A percentile compares a stretch with the other conserved stretches of the same genome.
Conservation (phyloP, 2,113 vertebrate species). For the Periophthalmus modestus region DNA sequence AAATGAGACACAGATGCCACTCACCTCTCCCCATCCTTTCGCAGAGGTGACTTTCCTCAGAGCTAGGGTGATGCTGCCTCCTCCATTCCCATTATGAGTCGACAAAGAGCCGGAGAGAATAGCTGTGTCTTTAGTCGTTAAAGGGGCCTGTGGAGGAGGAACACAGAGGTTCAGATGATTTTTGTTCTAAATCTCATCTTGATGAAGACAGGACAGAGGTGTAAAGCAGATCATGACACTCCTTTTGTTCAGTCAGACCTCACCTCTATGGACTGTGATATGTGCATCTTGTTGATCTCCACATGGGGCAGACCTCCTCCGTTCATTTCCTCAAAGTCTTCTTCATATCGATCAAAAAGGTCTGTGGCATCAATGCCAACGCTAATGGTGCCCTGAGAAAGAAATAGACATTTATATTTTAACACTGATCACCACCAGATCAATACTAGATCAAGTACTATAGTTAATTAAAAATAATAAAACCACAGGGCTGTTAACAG, state of each 20-base stretch:
- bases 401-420: not conserved
- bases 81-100: constrained; percentile 96
- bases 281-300: constrained; percentile 99
- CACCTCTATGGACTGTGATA: constrained; percentile 99
- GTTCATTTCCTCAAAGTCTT: constrained; percentile 88
- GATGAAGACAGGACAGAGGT: constrained; percentile 60
- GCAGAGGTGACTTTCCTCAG: constrained; percentile 90
- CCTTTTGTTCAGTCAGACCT: not conserved
- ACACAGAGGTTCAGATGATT: not conserved
- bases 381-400: constrained; percentile 89
- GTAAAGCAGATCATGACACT: not conserved
- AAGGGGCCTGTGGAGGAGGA: constrained; percentile 81
- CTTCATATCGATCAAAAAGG: constrained; percentile 95
- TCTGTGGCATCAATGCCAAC: constrained; percentile 97
- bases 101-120: constrained; percentile 95
- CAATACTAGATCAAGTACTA: too few species aligned
- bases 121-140: constrained; percentile 93
- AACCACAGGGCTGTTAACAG: too few species aligned
- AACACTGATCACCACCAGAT: not conserved
- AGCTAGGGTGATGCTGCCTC: constrained; percentile 91
- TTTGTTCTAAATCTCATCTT: constrained; percentile 77
- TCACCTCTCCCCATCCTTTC: constrained; percentile 95
- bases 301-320: constrained; percentile 87
- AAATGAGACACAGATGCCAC: not conserved
- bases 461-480: too few species aligned